Conservation (phyloP, 2,113 vertebrate species). For the Ia io region DNA sequence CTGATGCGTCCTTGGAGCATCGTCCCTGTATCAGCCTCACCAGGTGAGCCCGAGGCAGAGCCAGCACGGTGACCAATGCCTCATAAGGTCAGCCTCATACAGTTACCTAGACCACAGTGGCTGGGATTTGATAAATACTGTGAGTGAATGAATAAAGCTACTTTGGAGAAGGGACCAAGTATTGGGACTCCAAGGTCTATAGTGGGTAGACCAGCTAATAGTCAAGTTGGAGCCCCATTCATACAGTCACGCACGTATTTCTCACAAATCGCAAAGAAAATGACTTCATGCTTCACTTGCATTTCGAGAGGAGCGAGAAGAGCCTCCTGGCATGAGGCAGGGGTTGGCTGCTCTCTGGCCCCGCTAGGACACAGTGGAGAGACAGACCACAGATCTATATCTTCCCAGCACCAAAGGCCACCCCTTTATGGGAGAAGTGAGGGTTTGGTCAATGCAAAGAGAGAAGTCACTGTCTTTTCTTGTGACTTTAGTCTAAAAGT, state of each 20-base stretch:
- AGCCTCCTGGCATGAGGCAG: not conserved
- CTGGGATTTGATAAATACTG: accelerated
- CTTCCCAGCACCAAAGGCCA: not conserved
- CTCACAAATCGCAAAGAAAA: accelerated
- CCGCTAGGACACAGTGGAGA: accelerated
- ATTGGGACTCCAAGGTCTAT: not conserved
- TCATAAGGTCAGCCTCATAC: no score
- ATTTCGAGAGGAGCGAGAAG: not conserved
- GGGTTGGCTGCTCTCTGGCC: not conserved
- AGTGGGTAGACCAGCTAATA: not conserved
- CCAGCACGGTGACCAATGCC: accelerated
- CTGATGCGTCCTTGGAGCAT: accelerated
- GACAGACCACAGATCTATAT: accelerated
- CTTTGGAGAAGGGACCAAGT: not conserved
- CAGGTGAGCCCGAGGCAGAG: not conserved
- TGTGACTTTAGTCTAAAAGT: not conserved
- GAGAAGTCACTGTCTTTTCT: not conserved
- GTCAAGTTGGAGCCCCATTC: accelerated
- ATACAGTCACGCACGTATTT: accelerated
- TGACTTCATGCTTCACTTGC: accelerated
- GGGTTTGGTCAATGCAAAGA: not conserved
- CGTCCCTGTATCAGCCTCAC: accelerated
- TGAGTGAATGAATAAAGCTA: accelerated
- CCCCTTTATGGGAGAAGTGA: not conserved
- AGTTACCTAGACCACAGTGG: not conserved